Base-by-base conservation (phyloP, 2,113 vertebrate genomes). In the Prolemur simus region DNA sequence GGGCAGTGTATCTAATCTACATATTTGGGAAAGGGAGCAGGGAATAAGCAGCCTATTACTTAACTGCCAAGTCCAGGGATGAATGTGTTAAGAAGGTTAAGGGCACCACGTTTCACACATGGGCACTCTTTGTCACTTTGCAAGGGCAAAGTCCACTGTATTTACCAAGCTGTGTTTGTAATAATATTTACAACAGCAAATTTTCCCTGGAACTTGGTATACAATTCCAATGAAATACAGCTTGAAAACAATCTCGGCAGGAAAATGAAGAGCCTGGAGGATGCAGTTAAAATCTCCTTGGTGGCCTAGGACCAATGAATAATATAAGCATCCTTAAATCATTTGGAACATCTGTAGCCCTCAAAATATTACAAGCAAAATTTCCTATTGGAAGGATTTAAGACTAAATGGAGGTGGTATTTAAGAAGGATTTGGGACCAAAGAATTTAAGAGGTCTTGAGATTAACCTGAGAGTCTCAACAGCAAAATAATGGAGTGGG, bases 51-150 rank as follows among this genome's bases (percentile, higher is more conserved):
- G 23, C 37, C 37, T 21, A 37, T 21, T n/a, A 76, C 21, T 34
- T 49, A 39, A 42, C 42, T 20, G 34, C 47, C 29, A 25, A 32
- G n/a, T 49, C 47, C 25, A 37, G 29, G 49, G 45, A n/a, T 1
- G 18, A 58, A n/a, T 21, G 21, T 6, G 4, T 49, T 49, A 56
- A 12, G 78, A 37, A 58, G 56, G 6, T n/a, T n/a, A 49, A 45
- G 25, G 32, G 49, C 1, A n/a, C 56, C 23, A 27, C 23, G 15
- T 2, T 0, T 58, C 21, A 39, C 0, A 5, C 5, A 10, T 7
- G 7, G 1, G 15, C 21, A 47, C 60, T 21, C 56, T 37, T 87
- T 4, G 11, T 60, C 8, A 49, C 21, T 49, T 89, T n/a, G 15
- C 92, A 74, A 76, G 13, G n/a, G 49, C 23, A 73, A 66, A 6